These are phyloP conservation scores for Nesogale talazaci DNA, from an alignment of 2,113 vertebrate genomes.

Conservation along the genomic window DNA sequence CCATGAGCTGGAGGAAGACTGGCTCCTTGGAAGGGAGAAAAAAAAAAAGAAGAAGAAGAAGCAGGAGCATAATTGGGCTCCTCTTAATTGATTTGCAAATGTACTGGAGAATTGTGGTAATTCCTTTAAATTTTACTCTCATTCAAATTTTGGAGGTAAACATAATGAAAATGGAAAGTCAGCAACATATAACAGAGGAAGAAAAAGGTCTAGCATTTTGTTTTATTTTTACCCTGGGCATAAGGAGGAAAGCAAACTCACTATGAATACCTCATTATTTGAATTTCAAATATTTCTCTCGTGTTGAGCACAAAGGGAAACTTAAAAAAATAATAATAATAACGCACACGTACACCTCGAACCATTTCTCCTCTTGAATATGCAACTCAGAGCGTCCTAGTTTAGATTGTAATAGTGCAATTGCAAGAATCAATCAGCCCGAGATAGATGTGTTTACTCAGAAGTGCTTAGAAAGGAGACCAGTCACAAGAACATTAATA, in stretches of 20 bases:
- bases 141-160: slow-evolving; percentile 64
- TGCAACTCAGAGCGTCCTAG: slow-evolving; percentile 61
- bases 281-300: slow-evolving; percentile 81
- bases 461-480: slow-evolving; percentile 72
- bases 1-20: slow-evolving; percentile 13
- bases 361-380: slow-evolving; percentile 62
- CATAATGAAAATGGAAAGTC: not conserved
- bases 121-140: slow-evolving; percentile 40
- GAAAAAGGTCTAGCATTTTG: slow-evolving; percentile 31
- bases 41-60: not conserved
- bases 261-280: slow-evolving; percentile 82
- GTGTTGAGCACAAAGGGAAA: slow-evolving; percentile 75
- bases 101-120: slow-evolving; percentile 63
- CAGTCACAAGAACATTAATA: slow-evolving; percentile 73
- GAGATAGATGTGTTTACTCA: slow-evolving; percentile 67
- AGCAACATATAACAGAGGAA: not conserved
- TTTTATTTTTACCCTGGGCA: slow-evolving; percentile 63
- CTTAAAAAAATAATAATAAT: slow-evolving; percentile 69
- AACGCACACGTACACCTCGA: slow-evolving; percentile 37
- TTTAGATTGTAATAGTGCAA: slow-evolving; percentile 74
- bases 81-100: slow-evolving; percentile 80
- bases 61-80: slow-evolving; percentile 41
- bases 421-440: slow-evolving; percentile 79
- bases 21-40: not conserved
- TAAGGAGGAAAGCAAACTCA: slow-evolving; percentile 56